Evolutionary conservation across 2,888 invertebrate species (phyloP), one percentile per base, ranked within the genome.

Genomic region (Protodeltote pygarga): DNA sequence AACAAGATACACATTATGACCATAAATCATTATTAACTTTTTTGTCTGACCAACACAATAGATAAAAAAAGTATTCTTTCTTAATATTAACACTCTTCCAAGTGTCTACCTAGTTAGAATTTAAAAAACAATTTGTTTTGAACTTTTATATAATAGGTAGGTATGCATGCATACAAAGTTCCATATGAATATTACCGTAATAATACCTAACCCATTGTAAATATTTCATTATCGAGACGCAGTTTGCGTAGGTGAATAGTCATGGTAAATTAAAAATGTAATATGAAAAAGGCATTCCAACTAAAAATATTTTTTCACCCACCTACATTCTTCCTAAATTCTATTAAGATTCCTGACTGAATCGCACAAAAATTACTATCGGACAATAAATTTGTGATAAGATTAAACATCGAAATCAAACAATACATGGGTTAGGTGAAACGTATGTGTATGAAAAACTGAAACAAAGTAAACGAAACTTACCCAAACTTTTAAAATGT

Each of bases 321-420:
- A 49, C 55, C 33, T 16, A 16, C 40, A 75, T 70, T 71, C 54
- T 16, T 47, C 45, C 41, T 31, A 63, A 71, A 70, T 60, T 72
- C 54, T 46, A 19, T 25, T 24, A 45, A 35, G 54, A 47, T 55
- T 63, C 24, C 27, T 62, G 52, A 59, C 48, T 63, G 49, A 68
- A 68, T 38, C 65, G 58, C 52, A 55, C 47, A 59, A 60, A 65
- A 55, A 41, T 16, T 27, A 37, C 25, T 39, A 45, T 42, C 37
- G 32, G 31, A 48, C 59, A 49, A 55, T 54, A 62, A 60, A 40
- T 65, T 60, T 46, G 48, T 63, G 82, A 81, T 83, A 82, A 80
- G 78, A 77, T 75, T 77, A n/a, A n/a, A 74, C 42, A 67, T 47
- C 60, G 41, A 77, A 73, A 75, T 80, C 73, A 77, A 83, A 83